These are phyloP conservation scores for Pomacea maculata DNA, from an alignment of 1,140 invertebrate genomes.

Conservation along the genomic window DNA sequence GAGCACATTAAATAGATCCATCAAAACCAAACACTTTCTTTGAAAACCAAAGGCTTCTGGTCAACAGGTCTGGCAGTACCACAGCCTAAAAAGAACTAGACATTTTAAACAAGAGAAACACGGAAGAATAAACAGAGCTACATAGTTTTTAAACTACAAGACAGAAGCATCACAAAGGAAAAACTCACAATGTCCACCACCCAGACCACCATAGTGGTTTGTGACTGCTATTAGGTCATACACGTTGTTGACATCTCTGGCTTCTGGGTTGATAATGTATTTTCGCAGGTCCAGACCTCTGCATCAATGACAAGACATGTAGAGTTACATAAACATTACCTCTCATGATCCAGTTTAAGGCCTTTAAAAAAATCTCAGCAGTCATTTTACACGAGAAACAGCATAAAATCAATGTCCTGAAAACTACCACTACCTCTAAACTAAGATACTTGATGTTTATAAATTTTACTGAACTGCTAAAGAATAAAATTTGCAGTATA, in stretches of 20 bases:
- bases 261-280: constrained; percentile 66
- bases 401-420: too few relatives aligned
- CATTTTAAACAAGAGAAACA: background rate
- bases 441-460: too few relatives aligned
- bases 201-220: constrained; percentile 72
- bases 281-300: constrained; percentile 67
- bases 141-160: constrained; percentile 4
- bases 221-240: constrained; percentile 72
- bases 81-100: background rate
- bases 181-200: constrained; percentile 71
- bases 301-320: constrained; percentile 22
- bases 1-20: background rate
- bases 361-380: too few relatives aligned
- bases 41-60: background rate
- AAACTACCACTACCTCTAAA: too few relatives aligned
- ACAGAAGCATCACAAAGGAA: background rate
- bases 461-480: too few relatives aligned
- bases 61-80: background rate
- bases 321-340: too few relatives aligned
- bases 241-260: constrained; percentile 30
- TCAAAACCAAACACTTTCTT: background rate
- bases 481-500: too few relatives aligned
- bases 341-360: too few relatives aligned
- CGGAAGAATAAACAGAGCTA: background rate
- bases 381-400: too few relatives aligned